Percentiles rank a stretch among this genome's conserved stretches.
Conservation (phyloP, 2,113 vertebrate genomes). For the Gymnocephalus cernua region DNA sequence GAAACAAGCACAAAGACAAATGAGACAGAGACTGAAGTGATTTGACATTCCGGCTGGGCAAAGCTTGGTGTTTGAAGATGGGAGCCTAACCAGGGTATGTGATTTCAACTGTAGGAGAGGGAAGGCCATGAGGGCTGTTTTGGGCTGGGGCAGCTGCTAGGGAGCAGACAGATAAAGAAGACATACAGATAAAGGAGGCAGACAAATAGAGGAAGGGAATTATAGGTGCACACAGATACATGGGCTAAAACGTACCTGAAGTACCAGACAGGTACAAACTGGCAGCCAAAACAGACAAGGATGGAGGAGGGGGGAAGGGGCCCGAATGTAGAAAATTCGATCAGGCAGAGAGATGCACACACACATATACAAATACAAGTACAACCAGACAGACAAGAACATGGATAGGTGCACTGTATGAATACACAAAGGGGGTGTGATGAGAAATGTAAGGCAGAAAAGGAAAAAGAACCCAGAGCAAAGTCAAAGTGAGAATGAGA, state of each 20-base stretch:
- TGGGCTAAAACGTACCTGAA: conserved; percentile 50
- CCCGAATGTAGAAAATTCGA: conserved; percentile 62
- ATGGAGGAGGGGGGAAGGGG: conserved; percentile 1
- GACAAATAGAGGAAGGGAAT: conserved; percentile 67
- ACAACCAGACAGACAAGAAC: conserved; percentile 62
- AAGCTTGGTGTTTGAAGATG: conserved; percentile 57
- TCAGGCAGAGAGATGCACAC: conserved; percentile 61
- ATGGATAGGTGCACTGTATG: conserved; percentile 61
- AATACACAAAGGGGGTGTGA: conserved; percentile 58
- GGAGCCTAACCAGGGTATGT: conserved; percentile 63
- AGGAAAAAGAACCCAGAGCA: conserved; percentile 65
- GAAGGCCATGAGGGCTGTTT: conserved; percentile 54
- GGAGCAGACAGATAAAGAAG: conserved; percentile 63
- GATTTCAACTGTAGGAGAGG: conserved; percentile 62
- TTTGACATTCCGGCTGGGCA: conserved; percentile 65
- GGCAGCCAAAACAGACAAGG: conserved; percentile 67
- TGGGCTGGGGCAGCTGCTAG: conserved; percentile 28
- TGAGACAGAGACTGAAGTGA: conserved; percentile 35
- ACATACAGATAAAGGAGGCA: conserved; percentile 60
- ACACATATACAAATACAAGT: conserved; percentile 55
- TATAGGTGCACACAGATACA: conserved; percentile 56
- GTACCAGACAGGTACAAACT: conserved; percentile 70
- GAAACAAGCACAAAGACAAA: conserved; percentile 38
- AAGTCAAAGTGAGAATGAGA: conserved; percentile 68
- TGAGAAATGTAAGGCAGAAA: conserved; percentile 68